Evolutionary conservation across 1,140 invertebrate species (phyloP).

Genomic region (Idris sp.): DNA sequence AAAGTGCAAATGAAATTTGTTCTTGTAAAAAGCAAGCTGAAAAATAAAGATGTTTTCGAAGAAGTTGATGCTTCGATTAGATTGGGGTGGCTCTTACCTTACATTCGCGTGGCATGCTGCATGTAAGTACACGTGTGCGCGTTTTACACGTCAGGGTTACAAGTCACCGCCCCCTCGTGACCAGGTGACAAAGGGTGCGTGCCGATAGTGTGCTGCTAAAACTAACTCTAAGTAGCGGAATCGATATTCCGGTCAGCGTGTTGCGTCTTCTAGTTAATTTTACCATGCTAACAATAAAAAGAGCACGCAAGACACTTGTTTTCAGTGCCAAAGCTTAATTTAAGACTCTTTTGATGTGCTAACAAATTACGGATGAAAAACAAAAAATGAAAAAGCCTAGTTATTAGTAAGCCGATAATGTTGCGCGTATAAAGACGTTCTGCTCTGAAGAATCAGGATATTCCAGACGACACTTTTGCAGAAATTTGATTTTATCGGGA

Average conservation of each 20-base stretch:
- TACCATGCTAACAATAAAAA: conserved; percentile 2
- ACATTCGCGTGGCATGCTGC: conserved; percentile 40
- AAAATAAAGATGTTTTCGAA: conserved; percentile 45
- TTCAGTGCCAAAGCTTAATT: conserved; percentile 29
- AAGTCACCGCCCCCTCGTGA: conserved; percentile 14
- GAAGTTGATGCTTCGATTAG: conserved; percentile 53
- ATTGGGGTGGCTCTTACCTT: conserved; percentile 46
- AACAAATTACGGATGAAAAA: no score
- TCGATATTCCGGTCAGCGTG: conserved; percentile 66
- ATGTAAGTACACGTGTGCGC: conserved; percentile 61
- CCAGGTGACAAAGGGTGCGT: conserved; percentile 54
- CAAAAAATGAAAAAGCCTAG: no score
- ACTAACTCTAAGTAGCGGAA: conserved; percentile 26
- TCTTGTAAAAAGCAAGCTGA: conserved; percentile 11
- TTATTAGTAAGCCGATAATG: no score
- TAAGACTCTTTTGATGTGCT: no score
- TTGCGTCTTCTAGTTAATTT: conserved; percentile 42
- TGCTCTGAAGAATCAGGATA: no score
- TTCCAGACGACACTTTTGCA: no score
- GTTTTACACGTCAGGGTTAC: conserved; percentile 60
- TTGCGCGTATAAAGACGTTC: no score
- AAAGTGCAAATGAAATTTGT: conserved; percentile 27
- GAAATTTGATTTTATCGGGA: no score
- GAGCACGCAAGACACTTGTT: not conserved
- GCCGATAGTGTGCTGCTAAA: conserved; percentile 58